These are phyloP conservation scores for Epizoanthus rinbou DNA, from an alignment of 92 coral and sea anemone species.

Conservation along the genomic window DNA sequence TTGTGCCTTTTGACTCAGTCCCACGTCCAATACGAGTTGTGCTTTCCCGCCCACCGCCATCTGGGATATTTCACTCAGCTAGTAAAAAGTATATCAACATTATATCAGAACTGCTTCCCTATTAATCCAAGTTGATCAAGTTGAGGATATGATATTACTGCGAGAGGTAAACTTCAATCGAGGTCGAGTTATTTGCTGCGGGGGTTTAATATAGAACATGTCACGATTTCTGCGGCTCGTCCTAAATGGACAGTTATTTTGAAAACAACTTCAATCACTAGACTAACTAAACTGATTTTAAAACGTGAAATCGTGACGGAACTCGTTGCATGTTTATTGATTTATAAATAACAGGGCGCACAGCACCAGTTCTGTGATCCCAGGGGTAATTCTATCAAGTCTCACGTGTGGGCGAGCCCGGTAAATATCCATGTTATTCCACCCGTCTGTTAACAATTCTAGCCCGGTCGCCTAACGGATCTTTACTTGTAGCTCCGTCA, in stretches of 20 bases:
- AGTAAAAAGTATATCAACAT: background rate
- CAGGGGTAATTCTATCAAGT: background rate
- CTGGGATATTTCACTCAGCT: slow-evolving; percentile 35
- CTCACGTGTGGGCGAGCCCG: slow-evolving; percentile 28
- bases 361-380: no score
- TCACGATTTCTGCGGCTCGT: background rate
- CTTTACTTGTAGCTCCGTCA: background rate
- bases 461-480: background rate
- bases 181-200: background rate
- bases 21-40: background rate
- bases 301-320: background rate
- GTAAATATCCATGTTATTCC: background rate
- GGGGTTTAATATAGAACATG: slow-evolving; percentile 19
- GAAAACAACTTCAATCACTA: background rate
- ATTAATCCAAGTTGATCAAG: background rate
- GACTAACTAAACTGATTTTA: background rate
- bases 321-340: background rate
- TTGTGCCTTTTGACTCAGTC: no score
- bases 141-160: no score
- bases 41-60: background rate
- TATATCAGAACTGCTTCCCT: background rate
- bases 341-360: background rate
- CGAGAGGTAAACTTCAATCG: no score
- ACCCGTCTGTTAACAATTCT: slow-evolving; percentile 2
- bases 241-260: background rate